These are phyloP conservation scores for Gouania willdenowi DNA, from an alignment of 2,797 vertebrate genomes.

Conservation along the genomic window DNA sequence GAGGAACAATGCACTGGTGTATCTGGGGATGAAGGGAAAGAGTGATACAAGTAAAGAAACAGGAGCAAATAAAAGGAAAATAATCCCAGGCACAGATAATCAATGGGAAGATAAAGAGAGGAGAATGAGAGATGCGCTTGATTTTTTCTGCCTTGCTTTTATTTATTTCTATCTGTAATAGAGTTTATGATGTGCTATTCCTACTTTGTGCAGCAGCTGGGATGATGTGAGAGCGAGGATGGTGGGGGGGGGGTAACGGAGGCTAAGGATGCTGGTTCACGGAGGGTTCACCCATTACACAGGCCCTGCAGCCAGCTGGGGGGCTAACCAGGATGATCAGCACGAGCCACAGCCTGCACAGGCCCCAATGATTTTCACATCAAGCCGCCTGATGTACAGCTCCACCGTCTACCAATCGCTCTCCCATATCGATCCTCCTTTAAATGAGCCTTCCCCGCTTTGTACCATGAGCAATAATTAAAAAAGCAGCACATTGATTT, in stretches of 20 bases:
- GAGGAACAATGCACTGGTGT: slow-evolving; percentile 64
- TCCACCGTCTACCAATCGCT: slow-evolving; percentile 95
- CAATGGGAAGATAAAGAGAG: slow-evolving; percentile 72
- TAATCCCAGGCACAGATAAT: slow-evolving; percentile 79
- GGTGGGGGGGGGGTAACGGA: slow-evolving; percentile 70
- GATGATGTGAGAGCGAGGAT: slow-evolving; percentile 73
- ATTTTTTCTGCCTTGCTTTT: slow-evolving; percentile 11
- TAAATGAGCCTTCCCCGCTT: slow-evolving; percentile 99
- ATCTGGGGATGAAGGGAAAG: slow-evolving; percentile 46
- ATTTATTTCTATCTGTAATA: slow-evolving; percentile 78
- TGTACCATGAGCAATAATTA: slow-evolving; percentile 99
- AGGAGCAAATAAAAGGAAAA: slow-evolving; percentile 73
- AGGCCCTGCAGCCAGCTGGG: slow-evolving; percentile 96
- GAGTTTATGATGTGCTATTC: slow-evolving; percentile 80
- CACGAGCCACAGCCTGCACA: slow-evolving; percentile 85
- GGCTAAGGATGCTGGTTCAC: slow-evolving; percentile 90
- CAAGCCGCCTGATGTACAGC: slow-evolving; percentile 99
- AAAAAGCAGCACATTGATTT: slow-evolving; percentile 99
- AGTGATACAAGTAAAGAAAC: slow-evolving; percentile 44
- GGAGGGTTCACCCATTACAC: slow-evolving; percentile 93
- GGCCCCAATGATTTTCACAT: slow-evolving; percentile 99
- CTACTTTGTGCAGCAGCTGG: slow-evolving; percentile 54
- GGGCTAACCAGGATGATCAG: slow-evolving; percentile 98
- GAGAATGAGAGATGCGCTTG: slow-evolving; percentile 46
- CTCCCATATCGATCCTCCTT: slow-evolving; percentile 93